Conservation (phyloP, 2,888 invertebrate species). For the Gisinianus flammeolus region DNA sequence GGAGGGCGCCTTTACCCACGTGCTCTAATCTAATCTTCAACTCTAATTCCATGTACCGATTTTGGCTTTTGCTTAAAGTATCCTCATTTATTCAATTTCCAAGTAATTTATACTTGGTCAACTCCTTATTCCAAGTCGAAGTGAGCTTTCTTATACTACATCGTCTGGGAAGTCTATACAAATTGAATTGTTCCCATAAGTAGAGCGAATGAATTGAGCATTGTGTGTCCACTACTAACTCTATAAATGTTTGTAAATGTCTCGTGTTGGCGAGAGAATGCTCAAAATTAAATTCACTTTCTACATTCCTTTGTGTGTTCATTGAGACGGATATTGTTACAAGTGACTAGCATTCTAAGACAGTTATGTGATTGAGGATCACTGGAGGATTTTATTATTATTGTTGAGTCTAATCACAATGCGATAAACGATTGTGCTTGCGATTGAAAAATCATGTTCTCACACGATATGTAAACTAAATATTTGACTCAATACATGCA, state of each 20-base stretch:
- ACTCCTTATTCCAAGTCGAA: not conserved
- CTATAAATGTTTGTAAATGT: not conserved
- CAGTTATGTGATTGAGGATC: no score
- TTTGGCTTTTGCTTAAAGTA: not conserved
- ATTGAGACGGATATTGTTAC: not conserved
- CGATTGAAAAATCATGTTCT: no score
- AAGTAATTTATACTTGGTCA: no score
- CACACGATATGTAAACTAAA: no score
- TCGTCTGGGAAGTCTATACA: not conserved
- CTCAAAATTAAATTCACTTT: not conserved
- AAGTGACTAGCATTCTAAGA: no score
- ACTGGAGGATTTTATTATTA: no score
- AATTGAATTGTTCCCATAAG: not conserved
- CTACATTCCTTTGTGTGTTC: not conserved
- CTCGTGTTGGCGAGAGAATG: not conserved
- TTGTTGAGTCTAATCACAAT: no score
- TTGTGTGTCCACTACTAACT: not conserved
- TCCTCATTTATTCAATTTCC: not conserved
- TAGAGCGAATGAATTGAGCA: slow-evolving; percentile 2
- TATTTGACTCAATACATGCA: no score
- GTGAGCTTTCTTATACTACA: not conserved
- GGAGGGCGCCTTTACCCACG: slow-evolving; percentile 5
- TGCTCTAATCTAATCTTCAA: not conserved
- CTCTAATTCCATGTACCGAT: not conserved
- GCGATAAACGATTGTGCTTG: no score